Evolutionary conservation across 2,797 vertebrate genomes (phyloP), one percentile per base, ranked within the genome.

Genomic region (Sebastes matsubarae): DNA sequence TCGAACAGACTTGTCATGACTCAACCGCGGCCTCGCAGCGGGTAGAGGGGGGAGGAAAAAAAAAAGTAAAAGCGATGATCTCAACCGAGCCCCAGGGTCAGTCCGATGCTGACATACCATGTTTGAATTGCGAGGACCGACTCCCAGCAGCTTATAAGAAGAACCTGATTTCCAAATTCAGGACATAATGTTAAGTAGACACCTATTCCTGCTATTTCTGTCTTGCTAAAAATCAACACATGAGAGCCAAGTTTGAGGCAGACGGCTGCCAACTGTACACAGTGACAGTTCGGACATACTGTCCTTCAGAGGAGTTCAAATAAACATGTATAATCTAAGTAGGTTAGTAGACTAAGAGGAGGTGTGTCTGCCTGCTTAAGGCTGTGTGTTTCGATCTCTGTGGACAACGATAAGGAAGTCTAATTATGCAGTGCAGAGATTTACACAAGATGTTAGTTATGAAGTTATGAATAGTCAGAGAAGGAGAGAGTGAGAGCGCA

Each of bases 1-100:
- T 82, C 63, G 42, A 84, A 82, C 84, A 87, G 77, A 87, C 87
- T 54, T 65, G 78, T 77, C 81, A 88, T 91, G 89, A 93, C 81
- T 92, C 86, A 88, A 85, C 77, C 52, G 55, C 12, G 20, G 84
- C 79, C 82, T 84, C 36, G 4, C 63, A 16, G 36, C 16, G 4
- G 63, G 46, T 29, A 36, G 50, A 1, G 36, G 1, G 13, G 10
- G 3, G 3, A 2, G 6, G 0, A 1, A 18, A 9, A 24, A 30
- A 46, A 38, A 16, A 52, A 20, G 10, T 2, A 29, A 27, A 74
- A 68, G 59, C 1, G 20, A 77, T 80, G 75, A 87, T 79, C 71
- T 83, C 55, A 80, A 71, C 67, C 8, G 3, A 74, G 60, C 68
- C 75, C 32, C 22, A 22, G 78, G 77, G 72, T 75, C 80, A 57